Evolutionary conservation across 2,888 invertebrate species (phyloP).

Genomic region (Brachylomia viminalis): DNA sequence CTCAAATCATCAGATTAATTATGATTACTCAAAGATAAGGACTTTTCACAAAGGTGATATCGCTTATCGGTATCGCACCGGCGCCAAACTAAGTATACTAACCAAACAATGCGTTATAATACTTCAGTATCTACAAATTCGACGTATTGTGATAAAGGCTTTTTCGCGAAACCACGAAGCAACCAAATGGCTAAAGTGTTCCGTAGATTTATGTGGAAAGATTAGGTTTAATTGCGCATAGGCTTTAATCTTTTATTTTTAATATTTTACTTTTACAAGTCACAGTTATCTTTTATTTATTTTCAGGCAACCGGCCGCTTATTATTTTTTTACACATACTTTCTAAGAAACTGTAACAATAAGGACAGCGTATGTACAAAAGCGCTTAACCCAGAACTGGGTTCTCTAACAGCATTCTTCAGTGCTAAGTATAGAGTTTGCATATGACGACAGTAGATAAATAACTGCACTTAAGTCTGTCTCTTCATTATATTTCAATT

Average conservation of each 20-base stretch:
- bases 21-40: conserved; percentile 33
- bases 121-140: conserved; percentile 55
- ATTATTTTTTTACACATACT: not conserved
- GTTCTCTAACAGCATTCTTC: not conserved
- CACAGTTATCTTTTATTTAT: conserved; percentile 19
- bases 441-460: not conserved
- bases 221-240: conserved; percentile 44
- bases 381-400: not conserved
- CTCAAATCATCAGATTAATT: conserved; percentile 44
- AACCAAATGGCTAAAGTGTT: conserved; percentile 43
- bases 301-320: conserved; percentile 6
- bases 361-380: not conserved
- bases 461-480: not conserved
- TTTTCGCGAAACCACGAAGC: conserved; percentile 48
- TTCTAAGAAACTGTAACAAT: not conserved
- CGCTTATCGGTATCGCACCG: conserved; percentile 53
- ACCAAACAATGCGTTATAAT: conserved; percentile 37
- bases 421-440: not conserved
- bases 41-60: conserved; percentile 45
- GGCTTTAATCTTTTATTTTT: conserved; percentile 39
- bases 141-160: conserved; percentile 57
- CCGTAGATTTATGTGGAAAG: conserved; percentile 58
- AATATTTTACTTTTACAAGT: conserved; percentile 13
- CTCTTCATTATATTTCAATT: not conserved
- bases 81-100: conserved; percentile 59